phyloP scores from a whole-genome alignment of 2,113 vertebrate species.

The Microtus ochrogaster region DNA sequence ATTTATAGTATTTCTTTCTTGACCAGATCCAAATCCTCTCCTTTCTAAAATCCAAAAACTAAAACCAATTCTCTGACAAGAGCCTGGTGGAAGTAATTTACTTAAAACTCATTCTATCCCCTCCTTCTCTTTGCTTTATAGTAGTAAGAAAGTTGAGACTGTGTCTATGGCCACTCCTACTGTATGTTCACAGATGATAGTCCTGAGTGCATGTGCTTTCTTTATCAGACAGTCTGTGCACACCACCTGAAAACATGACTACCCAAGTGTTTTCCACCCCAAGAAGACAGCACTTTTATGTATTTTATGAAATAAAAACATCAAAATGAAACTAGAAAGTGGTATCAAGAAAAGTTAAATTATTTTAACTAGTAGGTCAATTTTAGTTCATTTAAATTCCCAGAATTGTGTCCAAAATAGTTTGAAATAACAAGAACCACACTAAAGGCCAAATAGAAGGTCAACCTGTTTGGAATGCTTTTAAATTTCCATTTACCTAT shows the following conservation, averaged over 20 bases:
- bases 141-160: not conserved
- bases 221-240: not conserved
- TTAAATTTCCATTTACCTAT: not conserved
- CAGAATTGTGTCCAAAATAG: not conserved
- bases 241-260: not conserved
- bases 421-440: not conserved
- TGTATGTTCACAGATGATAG: constrained; percentile 20
- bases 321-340: not conserved
- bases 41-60: constrained; percentile 50
- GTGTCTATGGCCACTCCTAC: not conserved
- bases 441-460: not conserved
- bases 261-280: not conserved
- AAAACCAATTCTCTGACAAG: constrained; percentile 60
- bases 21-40: not conserved
- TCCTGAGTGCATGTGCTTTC: not conserved
- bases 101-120: not conserved
- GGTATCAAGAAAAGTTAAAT: not conserved
- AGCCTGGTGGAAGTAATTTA: constrained; percentile 30
- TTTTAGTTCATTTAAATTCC: not conserved
- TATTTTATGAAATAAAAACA: constrained; percentile 15
- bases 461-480: not conserved
- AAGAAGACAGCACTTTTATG: not conserved
- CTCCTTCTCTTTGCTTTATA: not conserved
- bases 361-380: not conserved
- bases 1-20: constrained; percentile 6